A percentile compares a stretch with the other conserved stretches of the same genome.
These are phyloP conservation scores for Diorhabda carinulata DNA, from an alignment of 1,140 invertebrate species.

Conservation along the genomic window DNA sequence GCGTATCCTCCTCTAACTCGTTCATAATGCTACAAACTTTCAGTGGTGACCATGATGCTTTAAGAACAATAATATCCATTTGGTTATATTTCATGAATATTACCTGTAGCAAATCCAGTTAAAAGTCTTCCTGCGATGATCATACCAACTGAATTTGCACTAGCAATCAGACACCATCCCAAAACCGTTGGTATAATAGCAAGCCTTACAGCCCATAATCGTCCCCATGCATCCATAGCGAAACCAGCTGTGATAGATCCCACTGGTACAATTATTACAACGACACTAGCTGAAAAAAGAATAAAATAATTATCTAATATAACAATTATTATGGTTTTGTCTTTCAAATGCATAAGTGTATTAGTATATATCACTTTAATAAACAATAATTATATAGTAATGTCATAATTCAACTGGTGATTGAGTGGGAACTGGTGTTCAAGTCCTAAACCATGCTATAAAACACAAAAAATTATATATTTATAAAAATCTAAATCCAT, in stretches of 20 bases:
- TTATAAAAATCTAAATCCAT: no score
- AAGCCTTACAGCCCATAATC: conserved; percentile 59
- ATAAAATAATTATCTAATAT: not conserved
- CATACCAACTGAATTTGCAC: conserved; percentile 49
- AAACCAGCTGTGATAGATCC: conserved; percentile 55
- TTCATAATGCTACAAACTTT: no score
- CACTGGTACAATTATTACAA: conserved; percentile 55
- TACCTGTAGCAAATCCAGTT: conserved; percentile 55
- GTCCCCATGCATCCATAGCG: conserved; percentile 60
- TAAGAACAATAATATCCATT: no score
- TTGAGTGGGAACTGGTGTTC: no score
- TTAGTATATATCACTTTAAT: no score
- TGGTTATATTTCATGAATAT: not conserved
- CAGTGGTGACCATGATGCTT: no score
- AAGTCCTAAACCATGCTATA: no score
- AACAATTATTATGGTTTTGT: not conserved
- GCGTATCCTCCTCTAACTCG: no score
- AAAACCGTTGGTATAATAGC: conserved; percentile 57
- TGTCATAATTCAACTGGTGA: no score
- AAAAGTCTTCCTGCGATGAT: conserved; percentile 61
- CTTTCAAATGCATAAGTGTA: not conserved
- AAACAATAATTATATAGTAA: no score
- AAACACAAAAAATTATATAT: no score
- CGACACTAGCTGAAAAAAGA: conserved; percentile 51
- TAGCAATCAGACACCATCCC: conserved; percentile 62